Base-by-base conservation (phyloP, 2,888 invertebrate genomes). In the Galerucella pusilla region DNA sequence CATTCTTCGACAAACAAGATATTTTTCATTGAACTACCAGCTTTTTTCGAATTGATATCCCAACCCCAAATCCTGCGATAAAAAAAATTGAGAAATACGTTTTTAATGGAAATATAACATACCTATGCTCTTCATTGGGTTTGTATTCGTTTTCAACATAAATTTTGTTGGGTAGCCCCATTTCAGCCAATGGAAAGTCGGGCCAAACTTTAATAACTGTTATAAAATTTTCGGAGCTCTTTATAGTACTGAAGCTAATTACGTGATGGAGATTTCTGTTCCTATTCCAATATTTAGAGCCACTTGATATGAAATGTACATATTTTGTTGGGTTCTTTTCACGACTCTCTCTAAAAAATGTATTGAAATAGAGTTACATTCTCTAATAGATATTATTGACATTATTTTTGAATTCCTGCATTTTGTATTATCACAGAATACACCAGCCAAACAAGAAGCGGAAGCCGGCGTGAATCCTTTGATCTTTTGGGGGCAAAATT, bases 251-350 rank as follows among this genome's bases (percentile, higher is more conserved):
- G 20, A 60, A 60, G 10, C 20, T 16, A 11, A 4, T 60, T 9
- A 60, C 59, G 10, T 60, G 59, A 60, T 60, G 59, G 4, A 60
- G 10, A 28, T 60, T 60, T 16, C 59, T 60, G 20, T 60, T 10
- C 0, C 12, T n/a, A 25, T 28, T 2, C 59, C 59, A 60, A 28
- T 60, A 60, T 60, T 60, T 60, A 14, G 59, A 60, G 4, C 59
- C 59, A 60, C 59, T 60, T 60, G 59, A 25, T 60, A 60, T 28
- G 12, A 60, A 60, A 28, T 60, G 59, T 25, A 60, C 28, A 25
- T 60, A 28, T 28, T 20, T 60, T 9, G 59, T 60, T 10, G 59
- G 59, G 2, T 20, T 60, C 6, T 20, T 25, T 11, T 25, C 59
- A 60, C 59, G 59, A 60, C 59, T 60, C 6, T 5, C 16, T 5